phyloP scores from a whole-genome alignment of 2,797 vertebrate species.

The Adrianichthys oophorus region DNA sequence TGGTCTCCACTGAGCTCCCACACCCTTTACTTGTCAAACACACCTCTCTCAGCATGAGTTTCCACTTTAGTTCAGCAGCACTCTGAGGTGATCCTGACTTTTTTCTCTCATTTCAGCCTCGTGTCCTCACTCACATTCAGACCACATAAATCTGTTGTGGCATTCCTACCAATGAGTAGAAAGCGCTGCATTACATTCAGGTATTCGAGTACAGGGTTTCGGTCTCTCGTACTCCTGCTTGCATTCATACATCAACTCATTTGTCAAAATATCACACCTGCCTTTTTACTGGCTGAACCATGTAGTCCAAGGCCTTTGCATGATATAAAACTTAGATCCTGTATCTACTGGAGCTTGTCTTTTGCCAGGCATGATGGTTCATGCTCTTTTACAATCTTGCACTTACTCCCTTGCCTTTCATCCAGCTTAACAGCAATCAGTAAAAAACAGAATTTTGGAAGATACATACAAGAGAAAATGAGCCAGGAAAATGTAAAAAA shows the following conservation, averaged over 20 bases:
- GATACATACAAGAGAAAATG: too few relatives aligned
- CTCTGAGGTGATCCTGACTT: constrained; percentile 19
- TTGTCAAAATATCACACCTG: constrained; percentile 40
- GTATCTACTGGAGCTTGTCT: constrained; percentile 27
- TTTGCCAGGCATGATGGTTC: constrained; percentile 21
- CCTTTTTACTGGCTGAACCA: constrained; percentile 25
- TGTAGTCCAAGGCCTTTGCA: constrained; percentile 38
- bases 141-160: constrained; percentile 2
- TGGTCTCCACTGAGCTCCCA: constrained; percentile 46
- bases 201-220: neutral
- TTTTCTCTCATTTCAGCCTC: constrained; percentile 13
- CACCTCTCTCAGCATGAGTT: constrained; percentile 49
- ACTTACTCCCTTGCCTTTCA: constrained; percentile 22
- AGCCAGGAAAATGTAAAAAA: too few relatives aligned
- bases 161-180: constrained; percentile 11
- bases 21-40: constrained; percentile 55
- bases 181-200: constrained; percentile 5
- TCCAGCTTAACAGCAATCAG: constrained; percentile 31
- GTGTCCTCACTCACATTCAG: constrained; percentile 4
- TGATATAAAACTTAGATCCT: constrained; percentile 31
- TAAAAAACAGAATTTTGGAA: constrained; percentile 26
- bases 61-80: constrained; percentile 53
- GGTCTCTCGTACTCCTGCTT: constrained; percentile 2
- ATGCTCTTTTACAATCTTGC: constrained; percentile 20
- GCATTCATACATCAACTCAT: constrained; percentile 8